Evolutionary conservation across 2,888 invertebrate species (phyloP).

Genomic region (Dusona sp.): DNA sequence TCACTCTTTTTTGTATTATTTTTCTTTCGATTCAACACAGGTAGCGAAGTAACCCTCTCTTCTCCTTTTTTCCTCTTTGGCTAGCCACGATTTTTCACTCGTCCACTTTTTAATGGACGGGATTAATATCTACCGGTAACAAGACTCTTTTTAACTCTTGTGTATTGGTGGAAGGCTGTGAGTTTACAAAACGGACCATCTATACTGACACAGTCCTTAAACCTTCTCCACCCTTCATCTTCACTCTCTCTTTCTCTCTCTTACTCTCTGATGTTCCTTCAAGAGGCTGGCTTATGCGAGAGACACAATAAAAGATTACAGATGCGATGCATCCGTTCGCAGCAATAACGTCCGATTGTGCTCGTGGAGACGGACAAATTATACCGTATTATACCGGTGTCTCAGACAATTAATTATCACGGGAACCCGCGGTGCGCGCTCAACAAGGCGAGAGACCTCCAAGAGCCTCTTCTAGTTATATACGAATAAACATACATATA

Average conservation of each 20-base stretch:
- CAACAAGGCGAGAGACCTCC: slow-evolving; percentile 63
- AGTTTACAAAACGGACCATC: slow-evolving; percentile 52
- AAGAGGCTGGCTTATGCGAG: slow-evolving; percentile 65
- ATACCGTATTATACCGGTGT: slow-evolving; percentile 82
- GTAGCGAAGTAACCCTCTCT: slow-evolving; percentile 73
- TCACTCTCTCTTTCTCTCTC: neutral
- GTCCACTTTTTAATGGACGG: slow-evolving; percentile 84
- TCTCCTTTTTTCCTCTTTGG: slow-evolving; percentile 73
- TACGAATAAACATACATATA: neutral
- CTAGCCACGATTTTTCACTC: slow-evolving; percentile 83
- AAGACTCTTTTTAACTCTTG: slow-evolving; percentile 81
- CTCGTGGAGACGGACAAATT: slow-evolving; percentile 83
- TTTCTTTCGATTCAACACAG: slow-evolving; percentile 77
- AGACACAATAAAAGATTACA: slow-evolving; percentile 83
- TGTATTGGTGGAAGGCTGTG: slow-evolving; percentile 42
- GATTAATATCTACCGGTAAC: slow-evolving; percentile 84
- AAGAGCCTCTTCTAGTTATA: slow-evolving; percentile 51
- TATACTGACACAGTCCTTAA: slow-evolving; percentile 59
- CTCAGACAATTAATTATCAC: slow-evolving; percentile 83
- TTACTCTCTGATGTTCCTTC: slow-evolving; percentile 18
- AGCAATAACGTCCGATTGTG: slow-evolving; percentile 84
- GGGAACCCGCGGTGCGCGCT: slow-evolving; percentile 68
- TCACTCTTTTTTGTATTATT: slow-evolving; percentile 10
- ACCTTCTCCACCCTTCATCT: slow-evolving; percentile 9
- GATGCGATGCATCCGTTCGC: slow-evolving; percentile 84